Evolutionary conservation across 1,140 invertebrate genomes (phyloP).

Genomic region (Brachionus koreanus): DNA sequence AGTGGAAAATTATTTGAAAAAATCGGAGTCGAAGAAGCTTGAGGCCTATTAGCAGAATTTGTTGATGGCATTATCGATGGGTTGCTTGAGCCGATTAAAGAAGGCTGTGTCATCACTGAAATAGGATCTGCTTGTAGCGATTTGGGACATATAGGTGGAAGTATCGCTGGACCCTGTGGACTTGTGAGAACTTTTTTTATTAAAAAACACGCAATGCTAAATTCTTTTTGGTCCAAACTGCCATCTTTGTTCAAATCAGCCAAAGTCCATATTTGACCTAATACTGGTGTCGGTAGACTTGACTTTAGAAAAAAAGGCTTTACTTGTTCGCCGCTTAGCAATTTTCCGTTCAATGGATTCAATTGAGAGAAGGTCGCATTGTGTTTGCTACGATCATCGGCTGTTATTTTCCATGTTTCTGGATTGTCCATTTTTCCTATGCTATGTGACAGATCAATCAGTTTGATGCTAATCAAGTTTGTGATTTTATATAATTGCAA

Average conservation of each 20-base stretch:
- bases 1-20: constrained; percentile 41
- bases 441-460: not conserved
- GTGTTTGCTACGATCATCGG: constrained; percentile 69
- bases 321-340: constrained; percentile 76
- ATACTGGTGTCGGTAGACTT: constrained; percentile 75
- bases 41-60: not conserved
- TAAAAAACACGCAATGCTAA: constrained; percentile 93
- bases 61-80: constrained; percentile 49
- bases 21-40: not conserved
- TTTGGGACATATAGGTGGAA: not conserved
- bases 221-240: constrained; percentile 91
- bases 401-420: constrained; percentile 76
- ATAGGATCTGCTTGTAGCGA: constrained; percentile 68
- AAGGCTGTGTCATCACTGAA: constrained; percentile 77
- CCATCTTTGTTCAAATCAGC: constrained; percentile 94
- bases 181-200: constrained; percentile 61
- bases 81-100: constrained; percentile 61
- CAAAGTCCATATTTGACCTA: constrained; percentile 89
- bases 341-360: constrained; percentile 75
- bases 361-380: constrained; percentile 84
- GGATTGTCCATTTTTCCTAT: constrained; percentile 10
- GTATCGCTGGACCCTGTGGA: constrained; percentile 71
- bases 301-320: constrained; percentile 89
- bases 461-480: not conserved
- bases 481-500: not conserved